Evolutionary conservation across 2,888 invertebrate genomes (phyloP).

Genomic region (Lithophane ornitopus): DNA sequence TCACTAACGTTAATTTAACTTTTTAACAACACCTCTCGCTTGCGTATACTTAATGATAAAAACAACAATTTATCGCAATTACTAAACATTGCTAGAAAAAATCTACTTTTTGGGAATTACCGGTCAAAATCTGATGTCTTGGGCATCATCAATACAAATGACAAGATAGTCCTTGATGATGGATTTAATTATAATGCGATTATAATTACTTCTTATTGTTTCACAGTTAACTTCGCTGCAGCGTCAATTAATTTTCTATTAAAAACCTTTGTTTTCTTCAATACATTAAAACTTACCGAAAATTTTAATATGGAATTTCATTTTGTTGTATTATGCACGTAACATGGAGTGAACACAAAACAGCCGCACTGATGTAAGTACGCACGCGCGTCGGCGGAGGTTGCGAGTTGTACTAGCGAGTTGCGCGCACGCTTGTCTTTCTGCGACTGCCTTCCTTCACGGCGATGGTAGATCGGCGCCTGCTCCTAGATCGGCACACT

Average conservation of each 20-base stretch:
- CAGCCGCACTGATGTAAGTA: conserved; percentile 66
- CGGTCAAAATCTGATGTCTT: conserved; percentile 26
- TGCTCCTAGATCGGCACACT: conserved; percentile 73
- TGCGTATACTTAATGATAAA: conserved; percentile 23
- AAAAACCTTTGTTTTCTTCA: conserved; percentile 2
- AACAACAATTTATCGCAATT: conserved; percentile 36
- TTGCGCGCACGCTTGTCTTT: conserved; percentile 83
- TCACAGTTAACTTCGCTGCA: conserved; percentile 30
- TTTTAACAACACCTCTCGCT: conserved; percentile 57
- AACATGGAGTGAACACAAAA: conserved; percentile 76
- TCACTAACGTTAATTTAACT: conserved; percentile 49
- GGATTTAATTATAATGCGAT: conserved; percentile 23
- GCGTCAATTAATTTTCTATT: conserved; percentile 7
- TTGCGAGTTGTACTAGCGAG: conserved; percentile 73
- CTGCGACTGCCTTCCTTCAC: conserved; percentile 78
- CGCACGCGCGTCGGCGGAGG: conserved; percentile 70
- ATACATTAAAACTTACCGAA: conserved; percentile 78
- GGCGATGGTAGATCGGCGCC: conserved; percentile 55
- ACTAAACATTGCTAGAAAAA: conserved; percentile 20
- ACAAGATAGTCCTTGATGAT: conserved; percentile 2
- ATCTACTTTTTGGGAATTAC: conserved; percentile 13
- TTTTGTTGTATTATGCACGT: conserved; percentile 73
- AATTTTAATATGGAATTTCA: conserved; percentile 84
- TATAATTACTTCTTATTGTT: conserved; percentile 49
- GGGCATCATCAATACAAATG: background rate